Conservation (phyloP, 2,888 invertebrate genomes). For the Cephus pygmeus region DNA sequence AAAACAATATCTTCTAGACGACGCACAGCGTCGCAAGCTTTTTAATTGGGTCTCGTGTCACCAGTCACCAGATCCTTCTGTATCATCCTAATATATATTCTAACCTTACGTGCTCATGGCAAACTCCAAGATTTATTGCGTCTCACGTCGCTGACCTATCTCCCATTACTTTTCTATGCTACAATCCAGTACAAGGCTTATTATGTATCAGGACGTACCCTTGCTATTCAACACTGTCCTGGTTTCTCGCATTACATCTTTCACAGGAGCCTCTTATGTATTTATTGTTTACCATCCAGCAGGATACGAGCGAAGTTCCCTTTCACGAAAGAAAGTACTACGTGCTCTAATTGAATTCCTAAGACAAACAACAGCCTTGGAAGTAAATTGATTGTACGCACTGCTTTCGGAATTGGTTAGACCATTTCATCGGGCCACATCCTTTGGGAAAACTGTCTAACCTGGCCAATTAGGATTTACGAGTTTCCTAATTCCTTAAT, state of each 20-base stretch:
- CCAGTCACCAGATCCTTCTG: constrained; percentile 34
- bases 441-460: constrained; percentile 2
- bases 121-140: not conserved
- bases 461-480: constrained; percentile 2
- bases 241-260: not conserved
- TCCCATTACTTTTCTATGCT: not conserved
- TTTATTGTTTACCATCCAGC: not conserved
- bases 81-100: constrained; percentile 9
- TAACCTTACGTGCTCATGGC: not conserved
- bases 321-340: not conserved
- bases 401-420: not conserved
- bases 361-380: not conserved
- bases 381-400: not conserved
- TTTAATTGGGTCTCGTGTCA: constrained; percentile 43
- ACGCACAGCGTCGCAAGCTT: constrained; percentile 17
- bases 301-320: not conserved
- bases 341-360: not conserved
- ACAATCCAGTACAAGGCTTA: not conserved
- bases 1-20: not conserved
- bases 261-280: not conserved
- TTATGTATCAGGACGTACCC: not conserved
- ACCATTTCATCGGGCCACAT: not conserved
- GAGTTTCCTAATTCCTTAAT: not conserved
- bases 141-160: not conserved
- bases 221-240: not conserved